A percentile compares a stretch with the other conserved stretches of the same genome.
These are phyloP conservation scores for Stictonetta naevosa DNA, from an alignment of 2,113 vertebrate genomes.

Conservation along the genomic window DNA sequence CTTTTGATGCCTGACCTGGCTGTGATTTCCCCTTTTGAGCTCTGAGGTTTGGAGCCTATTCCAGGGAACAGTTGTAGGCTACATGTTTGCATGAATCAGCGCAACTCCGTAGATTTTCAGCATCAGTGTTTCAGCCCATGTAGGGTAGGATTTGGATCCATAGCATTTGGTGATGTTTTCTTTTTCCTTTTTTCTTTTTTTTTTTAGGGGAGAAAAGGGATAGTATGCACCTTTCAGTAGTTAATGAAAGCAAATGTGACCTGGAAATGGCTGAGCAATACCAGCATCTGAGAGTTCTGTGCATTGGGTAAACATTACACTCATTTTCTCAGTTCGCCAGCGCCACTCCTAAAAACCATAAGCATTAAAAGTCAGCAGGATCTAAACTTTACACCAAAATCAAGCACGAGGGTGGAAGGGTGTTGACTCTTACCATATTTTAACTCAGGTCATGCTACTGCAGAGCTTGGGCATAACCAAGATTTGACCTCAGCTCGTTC, in stretches of 20 bases:
- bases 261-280: background rate
- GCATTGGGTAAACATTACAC: background rate
- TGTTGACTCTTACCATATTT: background rate
- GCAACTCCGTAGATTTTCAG: background rate
- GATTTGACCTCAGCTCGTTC: background rate
- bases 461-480: background rate
- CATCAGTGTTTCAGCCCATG: background rate
- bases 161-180: background rate
- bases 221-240: background rate
- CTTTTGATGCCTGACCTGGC: background rate
- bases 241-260: background rate
- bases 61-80: background rate
- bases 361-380: background rate
- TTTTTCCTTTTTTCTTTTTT: background rate
- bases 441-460: background rate
- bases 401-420: background rate
- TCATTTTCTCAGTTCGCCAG: background rate
- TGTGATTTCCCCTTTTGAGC: background rate
- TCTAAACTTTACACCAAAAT: background rate
- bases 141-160: background rate
- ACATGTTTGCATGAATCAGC: background rate
- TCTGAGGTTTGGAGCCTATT: background rate
- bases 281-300: background rate
- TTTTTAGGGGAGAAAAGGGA: background rate
- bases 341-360: background rate